Percentiles rank a stretch among this genome's conserved stretches.
Conservation (phyloP, 2,113 vertebrate species). For the Phaethon lepturus region DNA sequence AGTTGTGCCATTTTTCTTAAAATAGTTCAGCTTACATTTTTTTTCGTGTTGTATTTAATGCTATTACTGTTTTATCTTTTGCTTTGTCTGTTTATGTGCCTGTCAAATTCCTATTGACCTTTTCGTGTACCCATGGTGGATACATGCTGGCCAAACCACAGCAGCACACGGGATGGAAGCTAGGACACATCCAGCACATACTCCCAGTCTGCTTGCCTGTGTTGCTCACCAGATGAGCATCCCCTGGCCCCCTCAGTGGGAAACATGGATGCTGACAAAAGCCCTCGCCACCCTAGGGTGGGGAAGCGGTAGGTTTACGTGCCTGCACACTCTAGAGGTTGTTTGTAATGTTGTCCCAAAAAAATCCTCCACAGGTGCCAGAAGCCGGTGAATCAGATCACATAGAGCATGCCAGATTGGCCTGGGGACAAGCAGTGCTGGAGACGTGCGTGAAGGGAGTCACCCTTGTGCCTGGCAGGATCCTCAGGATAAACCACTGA, state of each 20-base stretch:
- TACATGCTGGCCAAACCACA: neutral
- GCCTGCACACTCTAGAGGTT: fast-evolving
- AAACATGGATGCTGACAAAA: neutral
- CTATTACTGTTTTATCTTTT: neutral
- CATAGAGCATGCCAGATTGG: neutral
- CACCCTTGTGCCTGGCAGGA: neutral
- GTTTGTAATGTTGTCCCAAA: neutral
- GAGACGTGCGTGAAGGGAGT: fast-evolving
- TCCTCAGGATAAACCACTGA: neutral
- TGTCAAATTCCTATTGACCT: neutral
- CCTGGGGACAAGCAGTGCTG: neutral
- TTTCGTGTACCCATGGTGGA: neutral
- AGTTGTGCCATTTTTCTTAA: neutral
- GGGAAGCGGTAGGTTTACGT: neutral
- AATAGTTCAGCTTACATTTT: neutral
- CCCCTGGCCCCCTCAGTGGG: neutral
- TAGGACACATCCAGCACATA: neutral
- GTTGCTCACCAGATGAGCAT: neutral
- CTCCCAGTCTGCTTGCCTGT: fast-evolving
- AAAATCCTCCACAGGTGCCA: neutral
- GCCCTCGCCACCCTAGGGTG: neutral
- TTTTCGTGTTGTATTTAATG: neutral
- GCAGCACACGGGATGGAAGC: fast-evolving
- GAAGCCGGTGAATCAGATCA: neutral
- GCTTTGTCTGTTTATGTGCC: neutral